Base-by-base conservation (phyloP, 2,888 invertebrate species). In the Ceriagrion tenellum region DNA sequence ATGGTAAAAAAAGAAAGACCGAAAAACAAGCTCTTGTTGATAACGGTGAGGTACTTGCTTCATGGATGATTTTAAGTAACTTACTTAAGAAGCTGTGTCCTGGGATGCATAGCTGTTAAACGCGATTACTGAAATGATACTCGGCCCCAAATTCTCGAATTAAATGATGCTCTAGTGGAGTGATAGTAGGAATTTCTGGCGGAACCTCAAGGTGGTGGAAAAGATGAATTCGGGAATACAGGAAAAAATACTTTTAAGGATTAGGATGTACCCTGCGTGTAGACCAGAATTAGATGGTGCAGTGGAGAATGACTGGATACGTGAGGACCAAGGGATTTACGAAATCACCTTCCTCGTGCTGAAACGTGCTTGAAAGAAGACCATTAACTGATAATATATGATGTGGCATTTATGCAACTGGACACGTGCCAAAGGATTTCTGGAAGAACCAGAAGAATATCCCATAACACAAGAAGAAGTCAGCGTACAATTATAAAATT, bases 391-490 rank as follows among this genome's bases (percentile, higher is more conserved):
- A 69, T 69, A 26, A 69, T 69, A 26, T 26, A 69, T 26, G 69
- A 26, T 69, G 69, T 69, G 69, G 69, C 69, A 69, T 69, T 69
- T 23, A 69, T 69, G 69, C 69, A 69, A 69, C 69, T 69, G 69
- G 69, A 26, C 23, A 26, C 26, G 26, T n/a, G 69, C 69, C 69
- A 69, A 26, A 69, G 69, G n/a, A 26, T 20, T 69, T 16, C 59
- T 69, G 69, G 69, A 20, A 69, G 26, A 26, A 26, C 26, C 26
- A n/a, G 26, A 69, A 69, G 69, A 26, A 69, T 26, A 3, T 69
- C 69, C 10, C 69, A 1, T 26, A 26, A 3, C 69, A 23, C 26
- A 69, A 69, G 69, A 26, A 26, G 69, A 69, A 69, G 26, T 1
- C 8, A 69, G 26, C 26, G 26, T n/a, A 12, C 23, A 69, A 26